A percentile compares a stretch with the other conserved stretches of the same genome.
Evolutionary conservation across 2,113 vertebrate species (phyloP).

Genomic region (Petrocephalus zakoni): DNA sequence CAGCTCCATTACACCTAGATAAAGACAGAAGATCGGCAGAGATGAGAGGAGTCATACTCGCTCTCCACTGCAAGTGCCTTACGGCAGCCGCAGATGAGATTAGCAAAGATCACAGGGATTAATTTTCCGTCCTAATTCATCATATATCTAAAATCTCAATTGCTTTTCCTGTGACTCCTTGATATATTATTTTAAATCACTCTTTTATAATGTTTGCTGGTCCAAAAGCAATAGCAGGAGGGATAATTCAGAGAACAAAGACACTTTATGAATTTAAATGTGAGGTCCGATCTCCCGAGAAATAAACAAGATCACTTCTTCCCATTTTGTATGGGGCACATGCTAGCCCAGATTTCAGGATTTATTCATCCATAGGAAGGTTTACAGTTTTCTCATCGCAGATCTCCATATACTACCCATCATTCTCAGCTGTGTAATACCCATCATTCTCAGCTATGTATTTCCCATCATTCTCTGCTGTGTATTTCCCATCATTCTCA

Average conservation of each 20-base stretch:
- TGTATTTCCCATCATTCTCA: not conserved
- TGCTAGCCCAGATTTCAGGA: not conserved
- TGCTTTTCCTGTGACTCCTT: not conserved
- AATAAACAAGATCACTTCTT: not conserved
- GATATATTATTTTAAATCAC: not conserved
- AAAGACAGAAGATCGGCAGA: not conserved
- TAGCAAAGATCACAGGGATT: not conserved
- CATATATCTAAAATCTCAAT: constrained; percentile 2
- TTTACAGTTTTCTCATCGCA: not conserved
- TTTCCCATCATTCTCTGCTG: not conserved
- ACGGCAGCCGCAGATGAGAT: not conserved
- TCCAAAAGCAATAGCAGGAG: not conserved
- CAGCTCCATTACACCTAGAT: not conserved
- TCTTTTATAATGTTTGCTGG: not conserved
- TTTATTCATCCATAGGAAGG: not conserved
- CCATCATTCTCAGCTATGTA: not conserved
- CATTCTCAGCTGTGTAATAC: not conserved
- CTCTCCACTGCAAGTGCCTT: not conserved
- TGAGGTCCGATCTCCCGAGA: not conserved
- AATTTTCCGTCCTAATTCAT: not conserved
- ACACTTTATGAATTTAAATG: not conserved
- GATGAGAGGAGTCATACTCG: not conserved
- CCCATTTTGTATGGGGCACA: not conserved
- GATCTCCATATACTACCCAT: not conserved
- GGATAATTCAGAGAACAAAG: not conserved